Evolutionary conservation across 2,888 invertebrate genomes (phyloP).

Genomic region (Mylabris sibirica): DNA sequence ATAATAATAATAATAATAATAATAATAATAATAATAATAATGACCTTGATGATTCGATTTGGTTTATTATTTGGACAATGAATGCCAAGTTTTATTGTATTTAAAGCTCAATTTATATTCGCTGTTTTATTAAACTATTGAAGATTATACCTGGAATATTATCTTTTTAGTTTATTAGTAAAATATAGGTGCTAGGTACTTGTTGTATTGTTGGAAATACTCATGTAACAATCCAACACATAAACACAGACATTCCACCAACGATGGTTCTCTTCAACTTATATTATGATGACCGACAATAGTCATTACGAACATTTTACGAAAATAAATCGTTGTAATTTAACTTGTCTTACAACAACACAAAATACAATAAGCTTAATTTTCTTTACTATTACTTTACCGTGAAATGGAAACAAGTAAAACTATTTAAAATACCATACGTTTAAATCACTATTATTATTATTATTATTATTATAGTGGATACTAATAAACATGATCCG

Average conservation of each 20-base stretch:
- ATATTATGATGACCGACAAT: constrained; percentile 4
- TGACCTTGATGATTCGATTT: constrained; percentile 5
- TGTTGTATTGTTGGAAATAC: neutral
- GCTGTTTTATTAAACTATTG: constrained; percentile 16
- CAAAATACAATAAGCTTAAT: constrained; percentile 16
- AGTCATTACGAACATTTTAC: constrained; percentile 15
- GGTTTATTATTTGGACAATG: constrained; percentile 15
- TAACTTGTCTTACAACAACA: constrained; percentile 9
- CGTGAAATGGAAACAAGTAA: constrained; percentile 10
- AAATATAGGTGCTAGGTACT: constrained; percentile 5
- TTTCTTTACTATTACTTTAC: constrained; percentile 13
- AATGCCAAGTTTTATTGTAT: constrained; percentile 4
- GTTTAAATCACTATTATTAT: neutral
- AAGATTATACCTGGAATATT: constrained; percentile 12
- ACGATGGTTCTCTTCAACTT: neutral
- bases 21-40: neutral
- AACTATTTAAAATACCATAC: neutral
- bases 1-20: neutral
- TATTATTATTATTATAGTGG: neutral
- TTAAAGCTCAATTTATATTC: constrained; percentile 18
- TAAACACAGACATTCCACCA: neutral
- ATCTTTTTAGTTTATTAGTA: neutral
- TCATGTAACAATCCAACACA: constrained; percentile 9
- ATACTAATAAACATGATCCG: neutral
- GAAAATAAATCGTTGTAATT: constrained; percentile 15